These are phyloP conservation scores for Phalacrocorax brasilianus DNA, from an alignment of 2,113 vertebrate genomes.

Conservation along the genomic window DNA sequence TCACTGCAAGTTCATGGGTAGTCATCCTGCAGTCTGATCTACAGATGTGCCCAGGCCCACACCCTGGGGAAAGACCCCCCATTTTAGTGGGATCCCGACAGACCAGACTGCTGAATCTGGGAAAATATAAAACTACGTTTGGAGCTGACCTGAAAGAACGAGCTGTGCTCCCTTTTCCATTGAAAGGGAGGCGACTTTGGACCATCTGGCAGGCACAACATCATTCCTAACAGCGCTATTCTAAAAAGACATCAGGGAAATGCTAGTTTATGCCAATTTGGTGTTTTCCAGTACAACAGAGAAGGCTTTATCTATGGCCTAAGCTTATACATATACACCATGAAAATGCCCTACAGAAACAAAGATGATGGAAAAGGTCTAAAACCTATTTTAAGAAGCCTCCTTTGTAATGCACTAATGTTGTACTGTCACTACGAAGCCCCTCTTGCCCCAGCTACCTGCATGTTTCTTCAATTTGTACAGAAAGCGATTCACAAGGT, in stretches of 20 bases:
- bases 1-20: background rate
- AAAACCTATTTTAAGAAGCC: background rate
- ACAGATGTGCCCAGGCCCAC: background rate
- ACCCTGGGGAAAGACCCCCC: background rate
- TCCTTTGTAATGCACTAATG: background rate
- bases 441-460: background rate
- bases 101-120: background rate
- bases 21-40: background rate
- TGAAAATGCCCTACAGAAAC: background rate
- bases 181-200: background rate
- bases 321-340: background rate
- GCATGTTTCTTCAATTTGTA: background rate
- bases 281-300: background rate
- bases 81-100: background rate
- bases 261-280: background rate
- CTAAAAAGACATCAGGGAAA: background rate
- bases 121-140: background rate
- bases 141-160: background rate
- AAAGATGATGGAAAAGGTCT: background rate
- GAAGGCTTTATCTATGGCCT: background rate
- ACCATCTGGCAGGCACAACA: background rate
- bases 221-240: background rate
- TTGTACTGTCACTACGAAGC: background rate
- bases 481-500: background rate
- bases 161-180: background rate